phyloP scores from a whole-genome alignment of 2,113 vertebrate species.

The Cyanoderma ruficeps region DNA sequence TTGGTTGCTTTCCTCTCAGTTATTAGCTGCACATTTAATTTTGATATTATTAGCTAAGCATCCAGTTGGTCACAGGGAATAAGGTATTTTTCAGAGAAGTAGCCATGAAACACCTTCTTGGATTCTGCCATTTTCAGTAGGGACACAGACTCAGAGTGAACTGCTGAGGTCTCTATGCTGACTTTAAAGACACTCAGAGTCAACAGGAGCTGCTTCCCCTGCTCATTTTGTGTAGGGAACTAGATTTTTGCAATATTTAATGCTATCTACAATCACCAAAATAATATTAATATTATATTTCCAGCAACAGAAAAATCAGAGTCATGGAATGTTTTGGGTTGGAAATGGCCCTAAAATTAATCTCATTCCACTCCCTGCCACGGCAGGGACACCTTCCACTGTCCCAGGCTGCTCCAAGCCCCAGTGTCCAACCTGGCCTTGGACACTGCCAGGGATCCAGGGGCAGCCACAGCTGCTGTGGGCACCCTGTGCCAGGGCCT shows the following conservation, averaged over 20 bases:
- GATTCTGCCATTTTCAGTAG: background rate
- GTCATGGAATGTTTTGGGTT: background rate
- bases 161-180: background rate
- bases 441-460: background rate
- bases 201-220: background rate
- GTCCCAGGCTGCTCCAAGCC: background rate
- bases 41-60: background rate
- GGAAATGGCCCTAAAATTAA: background rate
- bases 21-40: background rate
- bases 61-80: background rate
- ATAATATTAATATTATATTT: background rate
- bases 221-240: background rate
- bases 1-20: background rate
- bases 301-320: background rate
- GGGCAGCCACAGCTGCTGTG: background rate
- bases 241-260: background rate
- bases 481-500: background rate
- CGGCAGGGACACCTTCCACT: background rate
- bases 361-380: fast-evolving
- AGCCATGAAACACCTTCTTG: background rate
- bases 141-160: background rate
- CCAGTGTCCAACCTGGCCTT: background rate
- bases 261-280: background rate
- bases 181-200: background rate
- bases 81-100: background rate